These are phyloP conservation scores for Telmatochromis sp. DNA, from an alignment of 2,113 vertebrate species.

Conservation along the genomic window DNA sequence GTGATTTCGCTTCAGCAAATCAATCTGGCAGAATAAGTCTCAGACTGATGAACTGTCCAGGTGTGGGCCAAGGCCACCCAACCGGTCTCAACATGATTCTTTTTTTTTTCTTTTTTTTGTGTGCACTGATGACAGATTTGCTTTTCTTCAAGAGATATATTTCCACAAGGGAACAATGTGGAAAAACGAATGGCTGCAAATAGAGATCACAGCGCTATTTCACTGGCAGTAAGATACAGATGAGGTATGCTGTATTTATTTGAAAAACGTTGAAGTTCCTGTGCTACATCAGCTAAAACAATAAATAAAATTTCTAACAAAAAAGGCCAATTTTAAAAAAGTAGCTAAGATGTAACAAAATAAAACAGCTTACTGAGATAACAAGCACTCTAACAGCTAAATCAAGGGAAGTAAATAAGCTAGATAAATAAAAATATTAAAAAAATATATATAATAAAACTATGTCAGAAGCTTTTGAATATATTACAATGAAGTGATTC, in stretches of 20 bases:
- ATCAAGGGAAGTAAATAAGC: not conserved
- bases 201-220: not conserved
- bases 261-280: not conserved
- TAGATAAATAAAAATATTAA: too few species aligned
- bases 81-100: not conserved
- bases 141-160: not conserved
- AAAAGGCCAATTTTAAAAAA: not conserved
- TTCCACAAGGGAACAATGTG: not conserved
- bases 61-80: constrained; percentile 9
- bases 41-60: constrained; percentile 21
- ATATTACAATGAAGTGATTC: not conserved
- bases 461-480: not conserved
- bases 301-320: not conserved
- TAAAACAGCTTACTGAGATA: not conserved
- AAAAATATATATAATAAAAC: not conserved
- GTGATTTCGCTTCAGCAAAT: constrained; percentile 7
- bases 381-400: not conserved
- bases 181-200: not conserved
- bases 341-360: not conserved
- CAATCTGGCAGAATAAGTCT: not conserved
- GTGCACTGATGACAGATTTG: not conserved
- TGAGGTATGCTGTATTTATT: not conserved
- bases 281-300: not conserved
- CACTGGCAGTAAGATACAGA: not conserved
- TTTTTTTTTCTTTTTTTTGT: not conserved